Evolutionary conservation across 2,797 vertebrate genomes (phyloP), one percentile per base, ranked within the genome.

Genomic region (Enteromius argenteus): DNA sequence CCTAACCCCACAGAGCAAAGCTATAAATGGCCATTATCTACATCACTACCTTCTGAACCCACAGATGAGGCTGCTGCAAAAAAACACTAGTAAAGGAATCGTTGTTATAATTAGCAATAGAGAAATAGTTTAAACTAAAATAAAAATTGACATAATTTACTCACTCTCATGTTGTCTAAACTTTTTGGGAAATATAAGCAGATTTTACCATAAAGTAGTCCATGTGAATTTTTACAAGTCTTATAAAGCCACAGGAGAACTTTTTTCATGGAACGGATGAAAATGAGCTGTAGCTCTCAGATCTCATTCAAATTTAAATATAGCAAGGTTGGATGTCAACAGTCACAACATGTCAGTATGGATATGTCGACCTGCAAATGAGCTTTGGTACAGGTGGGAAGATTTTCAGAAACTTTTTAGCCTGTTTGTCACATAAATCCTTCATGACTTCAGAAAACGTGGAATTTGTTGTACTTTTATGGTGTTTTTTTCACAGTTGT

Each of bases 11-110:
- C 5, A n/a, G 64, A 27, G 62, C 72, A 62, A n/a, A 71, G 73
- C 79, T 85, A 77, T 69, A 81, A 85, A 81, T 82, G 79, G 32
- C 66, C 51, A 53, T 37, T 58, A 49, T 81, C 67, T 46, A 66
- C 27, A 67, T 79, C 68, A 74, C 75, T 67, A 39, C 44, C n/a
- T 39, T 79, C 51, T 66, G 71, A 74, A 78, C 11, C 19, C 15
- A 58, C 35, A 71, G n/a, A 71, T 30, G n/a, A n/a, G 42, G n/a
- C 19, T 75, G 19, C n/a, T 68, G n/a, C 37, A 53, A 66, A 30
- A 69, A 56, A 21, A 72, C 76, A 37, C n/a, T 21, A 67, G 19
- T 21, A 37, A 67, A n/a, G 4, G 4, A 21, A 39, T 42, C n/a
- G 21, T 3, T n/a, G 4, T n/a, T 39, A 23, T 27, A 74, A 35